A percentile compares a stretch with the other conserved stretches of the same genome.
Conservation (phyloP, 2,888 invertebrate species). For the Heteropelma amictum region DNA sequence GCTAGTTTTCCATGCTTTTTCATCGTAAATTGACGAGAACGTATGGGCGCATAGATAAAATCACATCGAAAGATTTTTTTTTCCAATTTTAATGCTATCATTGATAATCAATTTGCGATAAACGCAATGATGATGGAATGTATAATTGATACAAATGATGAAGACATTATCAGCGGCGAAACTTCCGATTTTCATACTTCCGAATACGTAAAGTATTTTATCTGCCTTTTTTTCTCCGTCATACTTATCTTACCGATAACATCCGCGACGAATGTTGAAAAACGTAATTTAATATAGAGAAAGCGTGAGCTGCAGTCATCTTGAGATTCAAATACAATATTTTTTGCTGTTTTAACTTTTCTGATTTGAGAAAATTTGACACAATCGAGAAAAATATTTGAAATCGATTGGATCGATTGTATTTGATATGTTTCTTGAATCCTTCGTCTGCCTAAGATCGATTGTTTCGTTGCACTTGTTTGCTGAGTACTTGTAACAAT, state of each 20-base stretch:
- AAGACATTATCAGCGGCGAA: background rate
- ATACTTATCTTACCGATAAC: constrained; percentile 70
- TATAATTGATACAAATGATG: background rate
- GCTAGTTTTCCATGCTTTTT: no score
- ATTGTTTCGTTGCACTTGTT: no score
- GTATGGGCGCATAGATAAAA: no score
- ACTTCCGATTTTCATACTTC: background rate
- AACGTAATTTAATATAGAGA: constrained; percentile 70
- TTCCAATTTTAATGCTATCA: background rate
- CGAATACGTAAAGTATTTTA: background rate
- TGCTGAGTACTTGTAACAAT: no score
- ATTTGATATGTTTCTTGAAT: no score
- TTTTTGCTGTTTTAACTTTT: background rate
- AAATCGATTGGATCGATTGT: no score
- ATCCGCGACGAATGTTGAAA: constrained; percentile 74
- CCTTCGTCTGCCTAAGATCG: no score
- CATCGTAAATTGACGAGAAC: no score
- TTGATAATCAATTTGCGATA: background rate
- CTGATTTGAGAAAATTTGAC: no score
- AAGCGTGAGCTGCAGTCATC: constrained; percentile 61
- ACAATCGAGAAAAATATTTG: no score
- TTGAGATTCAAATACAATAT: background rate
- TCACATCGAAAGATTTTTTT: no score
- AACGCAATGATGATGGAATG: background rate
- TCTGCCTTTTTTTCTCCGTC: background rate